These are phyloP conservation scores for Galbula dea DNA, from an alignment of 2,113 vertebrate species.

Conservation along the genomic window DNA sequence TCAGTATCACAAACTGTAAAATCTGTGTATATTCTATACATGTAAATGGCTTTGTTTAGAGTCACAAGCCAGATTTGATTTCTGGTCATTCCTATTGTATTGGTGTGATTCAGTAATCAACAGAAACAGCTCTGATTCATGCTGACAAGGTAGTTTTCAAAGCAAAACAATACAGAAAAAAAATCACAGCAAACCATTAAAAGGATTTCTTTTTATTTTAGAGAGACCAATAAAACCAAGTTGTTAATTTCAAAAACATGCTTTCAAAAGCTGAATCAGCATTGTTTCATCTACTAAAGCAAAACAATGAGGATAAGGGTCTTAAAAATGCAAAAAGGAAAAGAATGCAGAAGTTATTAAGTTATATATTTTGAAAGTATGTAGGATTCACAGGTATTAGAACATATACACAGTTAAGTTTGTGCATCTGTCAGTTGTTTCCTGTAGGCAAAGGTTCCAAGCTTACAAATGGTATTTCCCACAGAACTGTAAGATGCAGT, in stretches of 20 bases:
- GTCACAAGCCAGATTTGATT: background rate
- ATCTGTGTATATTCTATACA: accelerated
- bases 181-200: background rate
- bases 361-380: background rate
- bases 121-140: background rate
- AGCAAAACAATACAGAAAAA: background rate
- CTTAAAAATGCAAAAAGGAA: background rate
- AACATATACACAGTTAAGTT: background rate
- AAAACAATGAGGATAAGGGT: conserved; percentile 17
- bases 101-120: background rate
- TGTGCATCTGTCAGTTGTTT: background rate
- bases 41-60: background rate
- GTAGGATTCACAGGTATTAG: background rate
- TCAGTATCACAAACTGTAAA: no score
- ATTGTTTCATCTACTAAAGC: conserved; percentile 29
- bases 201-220: conserved; percentile 30
- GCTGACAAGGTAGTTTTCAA: background rate
- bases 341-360: background rate
- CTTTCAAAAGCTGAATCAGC: conserved; percentile 41
- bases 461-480: background rate
- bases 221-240: conserved; percentile 11
- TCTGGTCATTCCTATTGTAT: background rate
- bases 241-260: conserved; percentile 43
- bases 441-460: background rate
- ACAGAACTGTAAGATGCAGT: background rate